Evolutionary conservation across 2,797 vertebrate genomes (phyloP), one percentile per base, ranked within the genome.

Genomic region (Oreonectes daqikongensis): DNA sequence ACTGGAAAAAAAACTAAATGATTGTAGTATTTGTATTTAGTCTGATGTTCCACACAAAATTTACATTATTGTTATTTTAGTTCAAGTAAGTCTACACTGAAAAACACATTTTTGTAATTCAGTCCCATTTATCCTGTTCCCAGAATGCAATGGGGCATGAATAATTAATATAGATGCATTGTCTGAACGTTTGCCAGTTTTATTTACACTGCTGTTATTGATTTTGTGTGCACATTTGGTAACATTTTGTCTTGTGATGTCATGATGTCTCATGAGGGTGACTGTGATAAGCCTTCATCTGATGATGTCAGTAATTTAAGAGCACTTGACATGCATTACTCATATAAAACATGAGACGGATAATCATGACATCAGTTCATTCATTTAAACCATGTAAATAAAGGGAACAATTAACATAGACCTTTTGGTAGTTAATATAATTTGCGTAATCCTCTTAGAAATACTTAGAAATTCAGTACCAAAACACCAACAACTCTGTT

Each of bases 101-200:
- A 20, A 52, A 52, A 52, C 0, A 52, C 2, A 3, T n/a, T 48
- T 48, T n/a, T n/a, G 50, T 22, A 22, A 6, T 24, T 55, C 11
- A 11, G 22, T 24, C 7, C 1, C 52, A 55, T 26, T 55, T 15
- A 26, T 1, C 53, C 0, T 14, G 4, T 55, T 55, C 22, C 71
- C 46, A 64, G 71, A 48, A 73, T 64, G 46, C 60, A n/a, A 12
- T 2, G 15, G 22, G 59, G 10, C 60, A 52, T 64, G 71, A 73
- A 73, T 63, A 50, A 63, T 73, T 63, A 52, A 73, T 32, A 24
- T 0, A 4, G 44, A 50, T 52, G 20, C 20, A 38, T 22, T 38
- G 59, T 72, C 28, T 72, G 42, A 72, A 2, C 17, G 28, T 63
- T 40, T 63, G 70, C 28, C 55, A 61, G 46, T 22, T 24, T 63